Conservation (phyloP, 2,888 invertebrate species). For the Agrochola circellaris region DNA sequence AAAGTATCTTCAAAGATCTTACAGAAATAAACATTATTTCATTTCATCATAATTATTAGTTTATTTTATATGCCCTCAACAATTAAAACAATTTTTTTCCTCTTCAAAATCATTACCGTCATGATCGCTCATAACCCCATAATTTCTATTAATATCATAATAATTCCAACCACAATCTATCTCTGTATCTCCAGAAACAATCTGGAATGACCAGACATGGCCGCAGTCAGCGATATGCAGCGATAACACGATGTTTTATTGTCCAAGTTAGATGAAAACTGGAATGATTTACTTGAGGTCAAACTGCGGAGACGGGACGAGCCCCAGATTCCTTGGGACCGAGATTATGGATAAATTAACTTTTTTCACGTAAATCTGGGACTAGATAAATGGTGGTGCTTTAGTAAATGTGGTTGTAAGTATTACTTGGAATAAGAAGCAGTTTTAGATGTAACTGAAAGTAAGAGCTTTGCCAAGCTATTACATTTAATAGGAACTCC, state of each 20-base stretch:
- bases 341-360: slow-evolving; percentile 60
- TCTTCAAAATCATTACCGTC: background rate
- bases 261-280: slow-evolving; percentile 71
- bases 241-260: slow-evolving; percentile 70
- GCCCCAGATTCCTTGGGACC: slow-evolving; percentile 49
- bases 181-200: slow-evolving; percentile 48
- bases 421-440: slow-evolving; percentile 36
- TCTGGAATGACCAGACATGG: slow-evolving; percentile 53
- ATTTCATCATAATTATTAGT: background rate
- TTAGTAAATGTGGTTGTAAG: slow-evolving; percentile 48
- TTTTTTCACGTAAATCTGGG: slow-evolving; percentile 50
- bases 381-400: slow-evolving; percentile 47
- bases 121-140: background rate
- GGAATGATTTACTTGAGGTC: slow-evolving; percentile 74
- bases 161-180: slow-evolving; percentile 33
- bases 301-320: slow-evolving; percentile 70
- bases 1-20: no score
- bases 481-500: slow-evolving; percentile 9
- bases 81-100: background rate
- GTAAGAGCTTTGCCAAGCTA: slow-evolving; percentile 21
- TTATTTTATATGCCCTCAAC: background rate
- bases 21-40: background rate
- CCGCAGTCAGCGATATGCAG: slow-evolving; percentile 57
- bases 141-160: slow-evolving; percentile 40
- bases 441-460: slow-evolving; percentile 30